Base-by-base conservation (phyloP, 2,797 vertebrate species). In the Hydrophis major region DNA sequence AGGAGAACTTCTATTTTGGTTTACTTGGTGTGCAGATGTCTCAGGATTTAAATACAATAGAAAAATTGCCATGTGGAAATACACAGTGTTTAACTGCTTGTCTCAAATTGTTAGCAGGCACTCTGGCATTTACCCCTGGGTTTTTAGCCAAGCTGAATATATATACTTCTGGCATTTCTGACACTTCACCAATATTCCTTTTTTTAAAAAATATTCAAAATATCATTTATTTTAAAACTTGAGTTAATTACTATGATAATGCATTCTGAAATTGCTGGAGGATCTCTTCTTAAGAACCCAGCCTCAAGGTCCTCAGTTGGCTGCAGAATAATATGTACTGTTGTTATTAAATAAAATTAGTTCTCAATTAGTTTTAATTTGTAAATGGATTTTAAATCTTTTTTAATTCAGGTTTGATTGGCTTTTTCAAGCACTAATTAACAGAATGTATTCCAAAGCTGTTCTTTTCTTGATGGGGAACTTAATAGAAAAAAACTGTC, bases 371-470 rank as follows among this genome's bases (percentile, higher is more conserved):
- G 92, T 56, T 4, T 50, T 94, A 93, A 95, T 94, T 94, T 91
- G n/a, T 50, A 94, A 88, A 86, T 69, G 50, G 57, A 63, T 88
- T 69, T 96, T 92, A 92, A 94, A 94, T 91, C 11, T 61, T 53
- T 25, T 93, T 92, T 42, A 92, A 86, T 94, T 95, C 90, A 87
- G 74, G 60, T 87, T 92, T 88, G 87, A 74, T 11, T 92, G 88
- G 88, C 93, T 95, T 95, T 94, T 89, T 14, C n/a, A 69, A 90
- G 87, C 6, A 55, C 42, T 18, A 94, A 95, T 95, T 93, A 96
- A 95, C n/a, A 37, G 92, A 59, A 69, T 94, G 27, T 88, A 42
- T 94, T 93, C 60, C 90, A 78, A 87, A 89, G 18, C 74, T 89
- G 12, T 18, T 86, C 7, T 90, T 11, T 13, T 90, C 87, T 94